Evolutionary conservation across 2,113 vertebrate genomes (phyloP), one percentile per base, ranked within the genome.

Genomic region (Labeo catla): DNA sequence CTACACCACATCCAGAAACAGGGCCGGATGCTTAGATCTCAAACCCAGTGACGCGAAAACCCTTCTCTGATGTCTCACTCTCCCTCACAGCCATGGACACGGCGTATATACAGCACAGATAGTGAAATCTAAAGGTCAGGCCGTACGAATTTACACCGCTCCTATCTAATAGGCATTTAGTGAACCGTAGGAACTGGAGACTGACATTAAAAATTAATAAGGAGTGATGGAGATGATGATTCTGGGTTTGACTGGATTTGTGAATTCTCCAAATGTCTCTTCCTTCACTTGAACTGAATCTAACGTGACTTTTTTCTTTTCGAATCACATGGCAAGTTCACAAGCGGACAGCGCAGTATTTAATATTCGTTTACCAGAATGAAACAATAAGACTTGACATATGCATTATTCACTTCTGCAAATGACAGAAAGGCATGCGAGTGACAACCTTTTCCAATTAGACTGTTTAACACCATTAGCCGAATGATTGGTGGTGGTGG

Each of bases 381-480:
- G 88, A 63, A 88, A 90, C 88, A 68, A 76, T 78, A 57, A 52
- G 77, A 54, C 73, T 61, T 76, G 50, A 76, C 39, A 6, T 50
- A 76, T 70, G 3, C 52, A 61, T 81, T 74, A 86, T 87, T 85
- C 76, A 84, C 8, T n/a, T 45, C 59, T 1, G 13, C n/a, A 73
- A 68, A 59, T 82, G 11, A 86, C 59, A 86, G 84, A 89, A 85
- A 89, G 70, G 63, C 19, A 72, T 61, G 43, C 8, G 49, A 86
- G 49, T 83, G 84, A 86, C 83, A 82, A 43, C 43, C 57, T 84
- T 61, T 28, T 39, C 23, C 89, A 76, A 70, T 89, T 65, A 81
- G 23, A 54, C 82, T 86, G 74, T 88, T 85, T 82, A 73, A 49
- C 87, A 45, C 84, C 66, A 66, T 76, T 80, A 70, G 87, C 87